phyloP scores from a whole-genome alignment of 2,113 vertebrate genomes.

The Seriola aureovittata region DNA sequence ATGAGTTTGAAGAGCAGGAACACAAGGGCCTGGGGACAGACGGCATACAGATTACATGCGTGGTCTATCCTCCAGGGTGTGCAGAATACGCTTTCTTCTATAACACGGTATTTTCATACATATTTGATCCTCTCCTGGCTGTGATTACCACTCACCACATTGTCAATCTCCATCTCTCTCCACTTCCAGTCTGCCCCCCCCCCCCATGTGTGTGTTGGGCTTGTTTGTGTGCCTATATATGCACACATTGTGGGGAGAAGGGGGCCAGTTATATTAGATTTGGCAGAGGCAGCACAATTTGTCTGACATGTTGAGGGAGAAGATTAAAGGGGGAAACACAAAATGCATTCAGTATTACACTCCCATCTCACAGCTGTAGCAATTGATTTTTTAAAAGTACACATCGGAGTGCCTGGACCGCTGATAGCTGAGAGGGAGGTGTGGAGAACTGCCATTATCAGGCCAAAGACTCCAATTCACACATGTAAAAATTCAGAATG shows the following conservation, averaged over 20 bases:
- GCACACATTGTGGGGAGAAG: conserved; percentile 38
- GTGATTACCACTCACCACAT: conserved; percentile 69
- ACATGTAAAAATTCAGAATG: conserved; percentile 73
- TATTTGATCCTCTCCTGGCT: conserved; percentile 75
- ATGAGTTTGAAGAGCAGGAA: conserved; percentile 73
- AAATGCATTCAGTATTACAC: conserved; percentile 82
- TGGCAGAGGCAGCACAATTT: conserved; percentile 81
- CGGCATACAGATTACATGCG: conserved; percentile 62
- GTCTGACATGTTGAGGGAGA: conserved; percentile 81
- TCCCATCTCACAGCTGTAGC: conserved; percentile 80
- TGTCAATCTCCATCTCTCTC: conserved; percentile 68
- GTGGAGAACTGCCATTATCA: conserved; percentile 76
- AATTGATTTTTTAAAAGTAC: conserved; percentile 80
- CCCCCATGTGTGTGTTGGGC: conserved; percentile 27
- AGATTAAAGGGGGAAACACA: conserved; percentile 80
- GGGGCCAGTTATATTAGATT: conserved; percentile 77
- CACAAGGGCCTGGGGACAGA: conserved; percentile 51
- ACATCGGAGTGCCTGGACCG: conserved; percentile 58
- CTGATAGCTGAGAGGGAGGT: conserved; percentile 73
- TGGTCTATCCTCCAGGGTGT: conserved; percentile 56
- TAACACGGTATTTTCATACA: conserved; percentile 70
- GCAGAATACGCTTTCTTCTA: conserved; percentile 47
- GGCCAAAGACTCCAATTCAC: conserved; percentile 69
- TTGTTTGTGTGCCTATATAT: conserved; percentile 41
- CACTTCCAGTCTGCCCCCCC: conserved; percentile 33